phyloP scores from a whole-genome alignment of 2,113 vertebrate genomes.

The Madoqua kirkii region DNA sequence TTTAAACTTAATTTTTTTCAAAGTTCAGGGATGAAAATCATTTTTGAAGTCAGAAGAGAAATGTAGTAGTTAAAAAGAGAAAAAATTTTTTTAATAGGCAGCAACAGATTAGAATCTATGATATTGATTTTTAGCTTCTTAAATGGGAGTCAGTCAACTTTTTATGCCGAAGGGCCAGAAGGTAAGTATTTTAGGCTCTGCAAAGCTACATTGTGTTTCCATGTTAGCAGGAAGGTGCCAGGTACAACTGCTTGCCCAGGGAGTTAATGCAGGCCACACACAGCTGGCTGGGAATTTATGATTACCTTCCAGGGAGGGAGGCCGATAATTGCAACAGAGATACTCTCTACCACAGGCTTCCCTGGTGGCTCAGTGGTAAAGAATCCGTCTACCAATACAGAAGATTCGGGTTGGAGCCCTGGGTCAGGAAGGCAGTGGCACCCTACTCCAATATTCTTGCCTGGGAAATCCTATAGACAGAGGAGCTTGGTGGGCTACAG shows the following conservation, averaged over 20 bases:
- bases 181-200: background rate
- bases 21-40: background rate
- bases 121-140: background rate
- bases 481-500: background rate
- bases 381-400: background rate
- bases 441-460: background rate
- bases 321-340: background rate
- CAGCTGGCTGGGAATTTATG: accelerated
- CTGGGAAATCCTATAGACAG: background rate
- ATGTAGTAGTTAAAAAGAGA: background rate
- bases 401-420: background rate
- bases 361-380: background rate
- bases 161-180: background rate
- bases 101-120: background rate
- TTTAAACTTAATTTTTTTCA: background rate
- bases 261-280: background rate
- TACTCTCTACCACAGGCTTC: background rate
- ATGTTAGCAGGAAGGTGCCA: background rate
- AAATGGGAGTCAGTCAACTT: background rate
- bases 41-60: background rate
- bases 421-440: background rate
- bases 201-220: background rate
- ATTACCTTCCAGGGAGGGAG: background rate
- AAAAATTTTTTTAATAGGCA: background rate
- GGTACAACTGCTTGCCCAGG: background rate